phyloP scores from a whole-genome alignment of 1,140 invertebrate genomes.

The Drosophila kikkawai region DNA sequence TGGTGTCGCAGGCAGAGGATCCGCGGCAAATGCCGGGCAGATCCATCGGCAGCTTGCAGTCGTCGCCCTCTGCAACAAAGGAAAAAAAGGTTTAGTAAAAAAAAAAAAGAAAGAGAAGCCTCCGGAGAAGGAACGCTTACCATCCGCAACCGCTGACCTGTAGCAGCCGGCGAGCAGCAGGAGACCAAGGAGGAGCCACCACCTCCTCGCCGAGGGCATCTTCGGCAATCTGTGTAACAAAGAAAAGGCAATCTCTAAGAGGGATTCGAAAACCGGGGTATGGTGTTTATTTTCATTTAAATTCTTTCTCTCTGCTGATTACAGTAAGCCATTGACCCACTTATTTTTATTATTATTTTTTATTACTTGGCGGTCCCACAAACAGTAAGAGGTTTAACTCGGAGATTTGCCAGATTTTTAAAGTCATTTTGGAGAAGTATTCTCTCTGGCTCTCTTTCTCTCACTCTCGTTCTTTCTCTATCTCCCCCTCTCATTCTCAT shows the following conservation, averaged over 20 bases:
- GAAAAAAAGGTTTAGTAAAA: not conserved
- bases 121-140: not conserved
- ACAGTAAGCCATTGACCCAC: conserved; percentile 48
- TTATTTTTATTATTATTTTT: conserved; percentile 17
- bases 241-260: not conserved
- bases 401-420: not conserved
- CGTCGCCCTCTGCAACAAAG: conserved; percentile 53
- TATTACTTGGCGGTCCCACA: not conserved
- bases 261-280: not conserved
- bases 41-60: conserved; percentile 32
- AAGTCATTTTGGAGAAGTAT: not conserved
- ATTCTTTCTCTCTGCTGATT: conserved; percentile 32
- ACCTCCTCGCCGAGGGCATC: conserved; percentile 17
- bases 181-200: conserved; percentile 6
- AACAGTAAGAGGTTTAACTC: not conserved
- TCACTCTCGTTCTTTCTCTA: not conserved
- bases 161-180: conserved; percentile 6
- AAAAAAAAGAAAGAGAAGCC: not conserved
- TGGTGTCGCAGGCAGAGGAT: conserved; percentile 45
- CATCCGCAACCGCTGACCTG: not conserved
- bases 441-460: not conserved
- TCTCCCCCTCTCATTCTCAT: not conserved
- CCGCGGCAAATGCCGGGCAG: conserved; percentile 46
- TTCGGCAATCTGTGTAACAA: not conserved
- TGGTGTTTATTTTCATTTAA: not conserved